Conservation (phyloP, 2,113 vertebrate species). For the Enhydra lutris region DNA sequence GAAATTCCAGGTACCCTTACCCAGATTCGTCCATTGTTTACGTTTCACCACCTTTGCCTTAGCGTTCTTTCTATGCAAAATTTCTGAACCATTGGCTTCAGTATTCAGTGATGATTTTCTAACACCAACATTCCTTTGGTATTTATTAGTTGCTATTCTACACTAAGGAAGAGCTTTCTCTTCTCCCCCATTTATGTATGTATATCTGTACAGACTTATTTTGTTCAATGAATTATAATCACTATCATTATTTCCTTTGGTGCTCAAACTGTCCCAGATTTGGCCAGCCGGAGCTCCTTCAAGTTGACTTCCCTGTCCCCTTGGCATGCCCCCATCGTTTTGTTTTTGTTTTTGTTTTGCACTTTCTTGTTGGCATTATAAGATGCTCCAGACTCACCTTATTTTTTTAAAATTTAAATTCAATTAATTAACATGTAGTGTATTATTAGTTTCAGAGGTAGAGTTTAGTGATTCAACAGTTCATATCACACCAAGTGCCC, state of each 20-base stretch:
- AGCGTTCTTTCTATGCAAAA: not conserved
- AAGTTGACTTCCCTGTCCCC: not conserved
- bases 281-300: not conserved
- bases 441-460: not conserved
- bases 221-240: not conserved
- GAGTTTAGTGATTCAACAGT: not conserved
- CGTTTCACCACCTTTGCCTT: not conserved
- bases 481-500: not conserved
- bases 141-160: conserved; percentile 9
- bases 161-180: not conserved
- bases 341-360: not conserved
- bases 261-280: not conserved
- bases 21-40: not conserved
- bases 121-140: conserved; percentile 10
- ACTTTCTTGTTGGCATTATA: not conserved
- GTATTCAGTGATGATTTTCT: not conserved
- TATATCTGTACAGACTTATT: not conserved
- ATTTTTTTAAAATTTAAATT: not conserved
- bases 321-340: not conserved
- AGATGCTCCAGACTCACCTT: not conserved
- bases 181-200: not conserved
- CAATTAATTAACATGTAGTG: not conserved
- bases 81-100: not conserved
- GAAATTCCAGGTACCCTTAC: not conserved
- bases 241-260: not conserved